Evolutionary conservation across 2,113 vertebrate genomes (phyloP).

Genomic region (Hystrix brachyura): DNA sequence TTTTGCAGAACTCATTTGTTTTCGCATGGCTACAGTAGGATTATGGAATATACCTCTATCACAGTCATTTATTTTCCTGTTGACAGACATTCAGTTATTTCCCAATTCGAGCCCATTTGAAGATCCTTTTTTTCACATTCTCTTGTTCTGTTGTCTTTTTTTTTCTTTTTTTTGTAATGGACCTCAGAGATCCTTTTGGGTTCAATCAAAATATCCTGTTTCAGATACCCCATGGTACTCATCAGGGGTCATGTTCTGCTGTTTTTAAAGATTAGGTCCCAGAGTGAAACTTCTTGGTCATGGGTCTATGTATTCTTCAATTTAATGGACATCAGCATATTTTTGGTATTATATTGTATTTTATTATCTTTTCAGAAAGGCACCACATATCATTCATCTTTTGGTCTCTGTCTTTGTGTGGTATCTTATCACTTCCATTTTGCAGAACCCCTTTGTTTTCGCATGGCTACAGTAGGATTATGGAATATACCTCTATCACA

Average conservation of each 20-base stretch:
- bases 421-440: no score
- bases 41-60: background rate
- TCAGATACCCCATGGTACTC: conserved; percentile 77
- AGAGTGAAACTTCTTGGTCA: background rate
- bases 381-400: background rate
- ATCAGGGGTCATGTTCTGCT: background rate
- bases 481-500: background rate
- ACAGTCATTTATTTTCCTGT: background rate
- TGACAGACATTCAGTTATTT: background rate
- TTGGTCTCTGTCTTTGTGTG: background rate
- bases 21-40: background rate
- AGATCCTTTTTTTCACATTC: background rate
- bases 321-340: no score
- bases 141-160: background rate
- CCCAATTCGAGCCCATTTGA: background rate
- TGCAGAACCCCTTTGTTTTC: background rate
- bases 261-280: background rate
- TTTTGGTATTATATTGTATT: background rate
- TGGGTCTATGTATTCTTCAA: background rate
- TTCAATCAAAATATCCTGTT: conserved; percentile 69
- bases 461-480: background rate
- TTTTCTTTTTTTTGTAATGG: background rate
- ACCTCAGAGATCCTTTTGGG: conserved; percentile 38
- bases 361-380: background rate
- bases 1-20: background rate